phyloP scores from a whole-genome alignment of 2,113 vertebrate genomes.

The Psettodes erumei region DNA sequence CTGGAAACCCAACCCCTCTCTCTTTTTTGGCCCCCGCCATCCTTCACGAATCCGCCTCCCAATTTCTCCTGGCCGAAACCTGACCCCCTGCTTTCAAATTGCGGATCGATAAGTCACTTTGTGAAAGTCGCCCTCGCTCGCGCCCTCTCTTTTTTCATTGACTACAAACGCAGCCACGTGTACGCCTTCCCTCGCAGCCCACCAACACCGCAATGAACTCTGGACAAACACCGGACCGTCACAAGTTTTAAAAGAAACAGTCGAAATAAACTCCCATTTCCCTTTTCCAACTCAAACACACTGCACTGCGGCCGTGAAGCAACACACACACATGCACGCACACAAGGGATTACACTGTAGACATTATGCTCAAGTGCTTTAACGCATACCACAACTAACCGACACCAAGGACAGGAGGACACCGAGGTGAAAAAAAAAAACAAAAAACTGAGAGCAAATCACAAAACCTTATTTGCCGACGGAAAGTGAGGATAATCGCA shows the following conservation, averaged over 20 bases:
- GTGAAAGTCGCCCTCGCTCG: conserved; percentile 42
- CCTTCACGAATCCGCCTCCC: conserved; percentile 30
- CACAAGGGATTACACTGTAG: conserved; percentile 4
- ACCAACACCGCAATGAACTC: not conserved
- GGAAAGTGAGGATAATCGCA: not conserved
- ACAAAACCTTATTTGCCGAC: not conserved
- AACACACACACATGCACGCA: no score
- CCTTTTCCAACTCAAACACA: conserved; percentile 8
- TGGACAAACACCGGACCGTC: conserved; percentile 8
- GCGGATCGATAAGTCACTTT: conserved; percentile 65
- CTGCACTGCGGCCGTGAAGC: conserved; percentile 4
- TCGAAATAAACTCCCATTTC: not conserved
- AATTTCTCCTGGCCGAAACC: conserved; percentile 34
- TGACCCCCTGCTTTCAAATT: conserved; percentile 45
- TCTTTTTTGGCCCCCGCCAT: no score
- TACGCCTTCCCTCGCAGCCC: not conserved
- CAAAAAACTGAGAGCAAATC: not conserved
- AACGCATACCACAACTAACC: conserved; percentile 17
- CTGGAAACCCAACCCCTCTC: not conserved
- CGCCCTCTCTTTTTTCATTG: conserved; percentile 24
- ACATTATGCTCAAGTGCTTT: conserved; percentile 26
- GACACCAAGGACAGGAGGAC: conserved; percentile 31
- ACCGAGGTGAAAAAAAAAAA: no score
- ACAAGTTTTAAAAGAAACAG: no score
- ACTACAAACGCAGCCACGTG: conserved; percentile 1